Evolutionary conservation across 2,797 vertebrate genomes (phyloP), one percentile per base, ranked within the genome.

Genomic region (Sciurus vulgaris): DNA sequence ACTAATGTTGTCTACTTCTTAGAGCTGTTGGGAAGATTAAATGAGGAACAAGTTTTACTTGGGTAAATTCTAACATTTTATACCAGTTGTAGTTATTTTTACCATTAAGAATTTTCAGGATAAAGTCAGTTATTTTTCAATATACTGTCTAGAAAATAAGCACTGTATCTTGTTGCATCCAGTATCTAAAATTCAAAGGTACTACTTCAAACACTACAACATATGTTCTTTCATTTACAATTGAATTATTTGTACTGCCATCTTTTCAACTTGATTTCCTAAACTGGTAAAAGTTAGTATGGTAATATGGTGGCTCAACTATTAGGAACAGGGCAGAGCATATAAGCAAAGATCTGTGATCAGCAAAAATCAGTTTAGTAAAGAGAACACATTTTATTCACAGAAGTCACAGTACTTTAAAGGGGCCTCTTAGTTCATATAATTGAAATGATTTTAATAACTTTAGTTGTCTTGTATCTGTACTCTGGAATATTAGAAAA

Each of bases 281-380:
- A 38, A 81, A 59, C 24, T 73, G 72, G 8, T 56, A 70, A 70
- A 78, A 78, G 24, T 63, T 63, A 49, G 14, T 73, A 30, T 15
- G 17, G 35, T 61, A 85, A 94, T 79, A 28, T 59, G 49, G 9
- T 33, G n/a, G 67, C 54, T 82, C 30, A 28, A 70, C 49, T 61
- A 51, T 84, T 86, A 91, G 73, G 28, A 85, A 79, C 1, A 70
- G 44, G n/a, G 35, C 17, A n/a, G 72, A 88, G 30, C 70, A 86
- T 44, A 88, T 33, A 93, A 85, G 49, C n/a, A 63, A 93, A 91
- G 65, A 86, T 83, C 26, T 59, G 3, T 77, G 44, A 13, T 28
- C 1, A 92, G 30, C 70, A 77, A 82, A 93, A 89, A 47, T 44
- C 83, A 86, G 94, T 89, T 54, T 79, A 84, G n/a, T 35, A 74